A percentile compares a stretch with the other conserved stretches of the same genome.
Conservation (phyloP, 2,888 invertebrate genomes). For the Formica aserva region DNA sequence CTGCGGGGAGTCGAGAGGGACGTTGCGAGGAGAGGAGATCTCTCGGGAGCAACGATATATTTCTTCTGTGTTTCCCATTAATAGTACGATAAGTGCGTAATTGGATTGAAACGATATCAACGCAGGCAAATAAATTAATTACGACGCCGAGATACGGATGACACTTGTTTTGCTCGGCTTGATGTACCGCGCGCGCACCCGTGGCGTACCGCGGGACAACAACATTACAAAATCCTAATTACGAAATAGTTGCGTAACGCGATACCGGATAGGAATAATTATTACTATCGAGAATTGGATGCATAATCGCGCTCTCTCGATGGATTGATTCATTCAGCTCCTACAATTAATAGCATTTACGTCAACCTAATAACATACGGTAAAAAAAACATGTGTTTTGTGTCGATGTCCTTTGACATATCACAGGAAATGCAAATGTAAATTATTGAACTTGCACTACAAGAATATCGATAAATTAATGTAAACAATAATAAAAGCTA, state of each 20-base stretch:
- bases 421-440: neutral
- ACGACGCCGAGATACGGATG: conserved; percentile 41
- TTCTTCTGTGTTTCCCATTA: conserved; percentile 48
- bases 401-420: conserved; percentile 31
- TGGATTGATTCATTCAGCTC: neutral
- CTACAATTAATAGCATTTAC: neutral
- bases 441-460: neutral
- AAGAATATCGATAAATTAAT: neutral
- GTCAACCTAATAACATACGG: conserved; percentile 11
- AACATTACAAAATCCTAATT: conserved; percentile 79
- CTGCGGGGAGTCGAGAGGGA: conserved; percentile 34
- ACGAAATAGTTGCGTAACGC: conserved; percentile 77
- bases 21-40: neutral
- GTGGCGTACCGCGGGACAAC: conserved; percentile 55
- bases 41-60: conserved; percentile 21
- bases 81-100: conserved; percentile 62
- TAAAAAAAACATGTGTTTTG: conserved; percentile 7
- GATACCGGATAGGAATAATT: conserved; percentile 8
- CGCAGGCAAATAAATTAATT: conserved; percentile 67
- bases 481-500: neutral
- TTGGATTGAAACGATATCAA: conserved; percentile 57
- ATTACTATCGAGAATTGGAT: conserved; percentile 41
- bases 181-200: conserved; percentile 9
- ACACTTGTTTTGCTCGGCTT: conserved; percentile 62
- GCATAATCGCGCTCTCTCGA: conserved; percentile 23